A percentile compares a stretch with the other conserved stretches of the same genome.
phyloP scores from a whole-genome alignment of 2,797 vertebrate species.

The Chelonia mydas region DNA sequence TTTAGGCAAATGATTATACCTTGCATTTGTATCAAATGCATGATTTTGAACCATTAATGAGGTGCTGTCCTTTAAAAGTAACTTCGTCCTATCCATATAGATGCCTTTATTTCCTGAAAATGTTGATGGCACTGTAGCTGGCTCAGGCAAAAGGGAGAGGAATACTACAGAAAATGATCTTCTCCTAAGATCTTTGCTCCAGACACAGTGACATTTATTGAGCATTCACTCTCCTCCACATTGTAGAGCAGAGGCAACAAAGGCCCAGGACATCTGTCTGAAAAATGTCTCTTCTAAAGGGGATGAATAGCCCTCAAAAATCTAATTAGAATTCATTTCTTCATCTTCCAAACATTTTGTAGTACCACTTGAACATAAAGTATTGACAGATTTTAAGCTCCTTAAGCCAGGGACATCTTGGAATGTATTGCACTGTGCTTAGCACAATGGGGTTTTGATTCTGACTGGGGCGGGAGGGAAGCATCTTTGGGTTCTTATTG shows the following conservation, averaged over 20 bases:
- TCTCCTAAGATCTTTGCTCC: neutral
- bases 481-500: neutral
- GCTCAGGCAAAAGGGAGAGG: neutral
- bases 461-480: neutral
- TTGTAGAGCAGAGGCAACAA: neutral
- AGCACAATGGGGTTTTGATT: accelerated
- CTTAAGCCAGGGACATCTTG: neutral
- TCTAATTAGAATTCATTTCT: neutral
- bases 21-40: neutral
- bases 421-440: neutral
- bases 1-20: neutral
- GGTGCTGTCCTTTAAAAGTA: neutral
- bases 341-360: neutral
- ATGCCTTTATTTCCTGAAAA: neutral
- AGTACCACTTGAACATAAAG: neutral
- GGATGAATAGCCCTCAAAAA: neutral
- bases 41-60: neutral
- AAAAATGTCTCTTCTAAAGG: neutral
- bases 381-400: neutral
- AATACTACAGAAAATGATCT: neutral
- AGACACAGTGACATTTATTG: neutral
- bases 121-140: neutral
- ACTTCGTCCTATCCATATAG: neutral
- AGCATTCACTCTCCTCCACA: neutral
- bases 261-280: neutral